Evolutionary conservation across 30 jellyfish, hydroid and myxozoan species (phyloP), one percentile per base, ranked within the genome.

Genomic region (Hydractinia echinata): DNA sequence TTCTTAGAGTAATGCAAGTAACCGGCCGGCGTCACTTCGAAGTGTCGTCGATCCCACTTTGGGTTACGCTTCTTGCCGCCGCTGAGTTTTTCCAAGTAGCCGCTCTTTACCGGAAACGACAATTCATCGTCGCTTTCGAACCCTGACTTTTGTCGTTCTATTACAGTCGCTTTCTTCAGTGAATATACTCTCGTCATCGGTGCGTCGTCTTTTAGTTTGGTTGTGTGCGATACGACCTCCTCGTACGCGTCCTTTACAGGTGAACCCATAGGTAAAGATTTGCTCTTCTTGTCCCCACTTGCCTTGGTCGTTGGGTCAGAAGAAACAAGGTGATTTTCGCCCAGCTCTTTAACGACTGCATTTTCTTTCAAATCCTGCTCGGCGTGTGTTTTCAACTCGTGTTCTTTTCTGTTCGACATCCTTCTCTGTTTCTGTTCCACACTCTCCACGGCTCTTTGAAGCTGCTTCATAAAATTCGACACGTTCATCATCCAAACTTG

Each of bases 61-160:
- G 76, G 93, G 5, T 89, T 84, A 48, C 96, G 83, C 56, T 86
- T 86, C 86, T 92, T 92, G 44, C 96, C 95, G 9, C 98, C 98
- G 77, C 96, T 83, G 15, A 92, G 89, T 83, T 92, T 92, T 18
- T 82, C 95, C 39, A 92, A 79, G 53, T 54, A 86, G 0, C 98
- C 98, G 10, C 80, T 81, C 81, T 92, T 92, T 51, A 72, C 58
- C 5, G 96, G 96, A 30, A 77, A 77, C 18, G 78, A 52, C 7
- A 54, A 30, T 15, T 54, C 85, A 14, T 77, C 85, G 60, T 19
- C 60, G 60, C 53, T 52, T n/a, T 52, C 52, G 30, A 14, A 48
- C n/a, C 11, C 10, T 52, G 55, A 50, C 55, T 19, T 15, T 14
- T 71, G 18, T 11, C 39, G 51, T 44, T 51, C 74, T 44, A 13